Evolutionary conservation across 2,888 invertebrate genomes (phyloP).

Genomic region (Spialia ferax): DNA sequence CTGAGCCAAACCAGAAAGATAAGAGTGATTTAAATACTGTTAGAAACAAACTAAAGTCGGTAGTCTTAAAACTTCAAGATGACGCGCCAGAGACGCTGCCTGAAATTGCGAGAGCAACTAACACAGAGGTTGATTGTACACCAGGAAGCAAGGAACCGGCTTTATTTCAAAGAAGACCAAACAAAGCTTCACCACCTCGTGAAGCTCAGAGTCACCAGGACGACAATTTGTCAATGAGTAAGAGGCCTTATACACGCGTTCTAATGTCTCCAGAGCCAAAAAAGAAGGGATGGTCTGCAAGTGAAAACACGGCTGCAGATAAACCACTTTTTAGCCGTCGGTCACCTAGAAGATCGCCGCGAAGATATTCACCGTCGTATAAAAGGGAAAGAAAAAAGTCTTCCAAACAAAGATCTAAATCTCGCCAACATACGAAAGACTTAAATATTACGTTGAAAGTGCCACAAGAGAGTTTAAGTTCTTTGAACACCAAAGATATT

Average conservation of each 20-base stretch:
- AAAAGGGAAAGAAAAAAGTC: constrained; percentile 72
- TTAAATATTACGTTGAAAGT: constrained; percentile 79
- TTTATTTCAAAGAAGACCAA: constrained; percentile 75
- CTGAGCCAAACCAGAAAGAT: constrained; percentile 43
- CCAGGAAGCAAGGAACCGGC: constrained; percentile 77
- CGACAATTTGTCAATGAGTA: constrained; percentile 47
- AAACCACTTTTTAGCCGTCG: constrained; percentile 64
- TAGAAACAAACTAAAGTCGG: constrained; percentile 70
- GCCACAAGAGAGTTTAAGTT: constrained; percentile 72
- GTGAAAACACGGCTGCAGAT: constrained; percentile 48
- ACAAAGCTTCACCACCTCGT: constrained; percentile 53
- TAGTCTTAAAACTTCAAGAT: constrained; percentile 54
- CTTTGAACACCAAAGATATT: constrained; percentile 76
- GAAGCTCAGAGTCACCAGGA: constrained; percentile 42
- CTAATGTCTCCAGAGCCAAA: constrained; percentile 69
- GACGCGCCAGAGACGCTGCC: constrained; percentile 64
- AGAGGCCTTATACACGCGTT: constrained; percentile 72
- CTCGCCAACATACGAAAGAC: constrained; percentile 54
- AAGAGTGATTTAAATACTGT: constrained; percentile 63
- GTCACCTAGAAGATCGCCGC: constrained; percentile 58
- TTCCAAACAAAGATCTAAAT: constrained; percentile 53
- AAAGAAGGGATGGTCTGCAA: constrained; percentile 52
- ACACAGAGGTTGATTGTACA: constrained; percentile 64
- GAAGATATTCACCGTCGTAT: constrained; percentile 57
- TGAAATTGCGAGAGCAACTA: constrained; percentile 71